Conservation (phyloP, 2,888 invertebrate genomes). For the Phalera bucephala region DNA sequence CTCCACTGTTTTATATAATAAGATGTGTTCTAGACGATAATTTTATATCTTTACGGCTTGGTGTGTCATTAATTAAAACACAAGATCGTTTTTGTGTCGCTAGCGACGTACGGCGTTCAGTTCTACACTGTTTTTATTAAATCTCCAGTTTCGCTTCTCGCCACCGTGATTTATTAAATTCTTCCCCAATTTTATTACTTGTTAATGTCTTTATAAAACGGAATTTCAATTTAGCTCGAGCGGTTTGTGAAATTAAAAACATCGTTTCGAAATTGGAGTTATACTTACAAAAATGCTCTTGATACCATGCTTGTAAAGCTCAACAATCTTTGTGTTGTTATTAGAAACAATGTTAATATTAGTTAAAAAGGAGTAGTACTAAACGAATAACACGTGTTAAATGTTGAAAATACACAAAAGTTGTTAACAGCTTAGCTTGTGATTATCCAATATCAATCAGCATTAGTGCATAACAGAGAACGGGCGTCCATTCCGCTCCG, state of each 20-base stretch:
- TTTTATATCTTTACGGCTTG: constrained; percentile 26
- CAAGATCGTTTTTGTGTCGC: constrained; percentile 23
- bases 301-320: too few species aligned
- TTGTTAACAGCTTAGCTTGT: constrained; percentile 29
- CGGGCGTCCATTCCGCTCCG: constrained; percentile 47
- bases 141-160: constrained; percentile 27
- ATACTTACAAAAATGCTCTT: too few species aligned
- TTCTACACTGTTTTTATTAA: constrained; percentile 27
- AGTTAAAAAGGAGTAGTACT: too few species aligned
- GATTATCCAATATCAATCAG: constrained; percentile 66
- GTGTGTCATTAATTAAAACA: constrained; percentile 36
- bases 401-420: constrained; percentile 5
- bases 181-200: constrained; percentile 14
- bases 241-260: neutral
- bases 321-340: too few species aligned
- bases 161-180: constrained; percentile 33
- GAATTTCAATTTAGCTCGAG: constrained; percentile 11
- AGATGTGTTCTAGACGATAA: constrained; percentile 21
- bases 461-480: constrained; percentile 58
- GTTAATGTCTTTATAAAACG: constrained; percentile 8
- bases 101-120: constrained; percentile 17
- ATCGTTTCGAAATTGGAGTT: too few species aligned
- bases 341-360: too few species aligned
- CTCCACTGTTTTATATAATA: neutral
- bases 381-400: too few species aligned